A percentile compares a stretch with the other conserved stretches of the same genome.
Evolutionary conservation across 2,888 invertebrate genomes (phyloP).

Genomic region (Heliconius ethilla): DNA sequence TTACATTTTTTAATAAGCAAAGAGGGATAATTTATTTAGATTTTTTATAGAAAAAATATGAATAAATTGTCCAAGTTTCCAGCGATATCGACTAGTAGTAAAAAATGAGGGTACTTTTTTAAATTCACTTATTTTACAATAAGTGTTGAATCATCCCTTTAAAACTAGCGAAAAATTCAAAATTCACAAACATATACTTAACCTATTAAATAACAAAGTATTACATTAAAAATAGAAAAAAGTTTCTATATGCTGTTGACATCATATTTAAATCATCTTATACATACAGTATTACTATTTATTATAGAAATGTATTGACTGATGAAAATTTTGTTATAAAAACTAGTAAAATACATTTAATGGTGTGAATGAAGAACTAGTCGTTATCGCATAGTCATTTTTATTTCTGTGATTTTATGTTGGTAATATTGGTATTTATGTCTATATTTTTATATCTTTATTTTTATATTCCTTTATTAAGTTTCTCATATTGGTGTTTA

Average conservation of each 20-base stretch:
- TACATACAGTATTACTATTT: no score
- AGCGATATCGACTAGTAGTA: slow-evolving; percentile 9
- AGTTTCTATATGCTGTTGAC: background rate
- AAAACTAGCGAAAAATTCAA: background rate
- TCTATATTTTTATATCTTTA: background rate
- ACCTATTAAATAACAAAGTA: no score
- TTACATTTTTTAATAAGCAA: background rate
- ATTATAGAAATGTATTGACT: no score
- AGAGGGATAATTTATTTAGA: background rate
- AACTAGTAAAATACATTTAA: background rate
- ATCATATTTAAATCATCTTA: background rate
- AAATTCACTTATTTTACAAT: background rate
- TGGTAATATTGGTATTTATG: background rate
- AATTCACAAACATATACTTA: background rate
- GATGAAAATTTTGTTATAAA: background rate
- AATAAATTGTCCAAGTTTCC: background rate
- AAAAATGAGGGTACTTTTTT: background rate
- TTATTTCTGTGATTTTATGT: background rate
- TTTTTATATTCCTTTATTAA: background rate
- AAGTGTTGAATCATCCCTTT: background rate
- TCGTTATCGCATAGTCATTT: background rate
- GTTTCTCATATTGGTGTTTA: background rate
- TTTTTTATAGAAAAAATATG: background rate
- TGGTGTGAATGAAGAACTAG: background rate
- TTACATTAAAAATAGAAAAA: background rate